These are phyloP conservation scores for Corythaixoides concolor DNA, from an alignment of 2,113 vertebrate species.

Conservation along the genomic window DNA sequence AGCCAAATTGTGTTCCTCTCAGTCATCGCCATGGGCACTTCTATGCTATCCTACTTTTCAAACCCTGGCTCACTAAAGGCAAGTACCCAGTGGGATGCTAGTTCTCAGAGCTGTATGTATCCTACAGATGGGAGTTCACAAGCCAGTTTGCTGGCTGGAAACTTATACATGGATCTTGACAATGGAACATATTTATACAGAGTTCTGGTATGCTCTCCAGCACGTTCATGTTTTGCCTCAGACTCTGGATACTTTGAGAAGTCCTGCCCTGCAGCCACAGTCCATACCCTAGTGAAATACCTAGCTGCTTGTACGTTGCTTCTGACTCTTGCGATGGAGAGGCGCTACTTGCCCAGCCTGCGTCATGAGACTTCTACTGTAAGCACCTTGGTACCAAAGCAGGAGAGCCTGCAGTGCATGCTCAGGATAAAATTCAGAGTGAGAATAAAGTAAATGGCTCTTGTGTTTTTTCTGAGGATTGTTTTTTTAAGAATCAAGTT, in stretches of 20 bases:
- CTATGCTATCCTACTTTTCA: not conserved
- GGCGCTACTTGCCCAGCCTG: not conserved
- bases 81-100: not conserved
- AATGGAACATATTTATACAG: constrained; percentile 60
- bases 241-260: constrained; percentile 18
- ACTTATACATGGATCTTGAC: constrained; percentile 40
- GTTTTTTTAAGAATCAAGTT: constrained; percentile 1
- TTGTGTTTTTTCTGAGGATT: not conserved
- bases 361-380: not conserved
- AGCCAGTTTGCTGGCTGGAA: constrained; percentile 50
- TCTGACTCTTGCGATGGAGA: not conserved
- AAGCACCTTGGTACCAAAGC: not conserved
- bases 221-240: constrained; percentile 26
- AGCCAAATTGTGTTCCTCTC: not conserved
- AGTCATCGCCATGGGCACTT: not conserved
- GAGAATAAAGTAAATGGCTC: not conserved
- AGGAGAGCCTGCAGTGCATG: not conserved
- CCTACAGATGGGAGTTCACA: constrained; percentile 26
- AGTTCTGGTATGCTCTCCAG: constrained; percentile 53
- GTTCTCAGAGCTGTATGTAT: constrained; percentile 8
- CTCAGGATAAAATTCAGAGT: not conserved
- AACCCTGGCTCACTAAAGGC: not conserved
- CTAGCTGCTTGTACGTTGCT: not conserved
- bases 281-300: not conserved
- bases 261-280: not conserved